Evolutionary conservation across 37 sponge, comb jelly and placozoan species (phyloP).

Genomic region (Sycon ciliatum): DNA sequence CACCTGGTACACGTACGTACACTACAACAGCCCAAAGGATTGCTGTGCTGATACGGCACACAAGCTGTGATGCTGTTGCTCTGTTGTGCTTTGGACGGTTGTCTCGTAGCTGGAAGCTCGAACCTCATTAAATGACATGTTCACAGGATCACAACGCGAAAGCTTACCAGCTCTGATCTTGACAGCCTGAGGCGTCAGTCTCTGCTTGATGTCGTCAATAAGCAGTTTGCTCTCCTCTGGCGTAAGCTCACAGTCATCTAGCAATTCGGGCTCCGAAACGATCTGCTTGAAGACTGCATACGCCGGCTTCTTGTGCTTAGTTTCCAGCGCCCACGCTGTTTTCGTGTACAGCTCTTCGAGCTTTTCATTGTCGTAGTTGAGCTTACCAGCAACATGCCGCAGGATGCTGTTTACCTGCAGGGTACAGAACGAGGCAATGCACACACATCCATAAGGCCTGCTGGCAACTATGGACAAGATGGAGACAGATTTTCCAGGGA

Average conservation of each 20-base stretch:
- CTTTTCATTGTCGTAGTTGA: conserved; percentile 73
- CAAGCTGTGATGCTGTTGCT: too few species aligned
- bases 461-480: too few species aligned
- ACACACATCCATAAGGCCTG: too few species aligned
- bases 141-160: too few species aligned
- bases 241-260: conserved; percentile 30
- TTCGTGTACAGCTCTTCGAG: conserved; percentile 82
- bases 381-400: conserved; percentile 70
- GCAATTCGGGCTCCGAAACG: conserved; percentile 30
- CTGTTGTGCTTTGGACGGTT: too few species aligned
- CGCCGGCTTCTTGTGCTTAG: conserved; percentile 47
- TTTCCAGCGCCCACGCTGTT: conserved; percentile 90
- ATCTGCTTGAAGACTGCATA: conserved; percentile 92
- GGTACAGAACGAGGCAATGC: not conserved
- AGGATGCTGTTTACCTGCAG: conserved; percentile 81
- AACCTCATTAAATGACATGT: too few species aligned
- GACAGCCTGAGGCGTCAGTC: conserved; percentile 89
- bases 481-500: too few species aligned
- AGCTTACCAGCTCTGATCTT: conserved; percentile 78
- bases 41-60: too few species aligned
- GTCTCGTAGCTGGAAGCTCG: too few species aligned
- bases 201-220: conserved; percentile 70
- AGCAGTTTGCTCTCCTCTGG: conserved; percentile 52
- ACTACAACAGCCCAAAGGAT: too few species aligned
- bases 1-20: too few species aligned